phyloP scores from a whole-genome alignment of 2,888 invertebrate species.

The Colostygia pectinataria region DNA sequence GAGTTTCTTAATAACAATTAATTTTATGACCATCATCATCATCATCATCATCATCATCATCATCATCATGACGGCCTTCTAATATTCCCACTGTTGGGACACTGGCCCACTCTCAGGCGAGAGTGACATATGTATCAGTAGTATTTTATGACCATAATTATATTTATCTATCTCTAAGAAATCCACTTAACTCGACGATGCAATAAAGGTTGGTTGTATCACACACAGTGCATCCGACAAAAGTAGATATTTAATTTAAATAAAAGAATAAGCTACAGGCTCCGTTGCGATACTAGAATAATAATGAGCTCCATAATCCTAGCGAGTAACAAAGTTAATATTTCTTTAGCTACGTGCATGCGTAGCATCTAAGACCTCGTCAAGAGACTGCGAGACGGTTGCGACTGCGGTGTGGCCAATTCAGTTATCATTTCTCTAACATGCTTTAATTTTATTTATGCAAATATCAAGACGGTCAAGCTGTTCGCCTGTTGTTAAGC shows the following conservation, averaged over 20 bases:
- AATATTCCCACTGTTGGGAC: too few species aligned
- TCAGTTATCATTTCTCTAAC: too few species aligned
- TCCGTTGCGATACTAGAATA: conserved; percentile 50
- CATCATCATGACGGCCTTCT: too few species aligned
- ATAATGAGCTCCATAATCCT: conserved; percentile 57
- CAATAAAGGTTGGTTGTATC: background rate
- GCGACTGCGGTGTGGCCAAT: background rate
- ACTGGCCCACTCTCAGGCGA: too few species aligned
- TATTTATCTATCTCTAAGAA: background rate
- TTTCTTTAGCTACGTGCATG: conserved; percentile 41
- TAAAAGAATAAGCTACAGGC: conserved; percentile 30
- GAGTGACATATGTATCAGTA: too few species aligned
- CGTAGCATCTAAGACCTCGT: conserved; percentile 5
- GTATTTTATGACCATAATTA: background rate
- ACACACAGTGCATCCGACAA: conserved; percentile 8
- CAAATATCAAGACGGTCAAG: too few species aligned
- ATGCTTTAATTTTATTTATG: too few species aligned
- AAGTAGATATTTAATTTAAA: conserved; percentile 32
- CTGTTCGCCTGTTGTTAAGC: too few species aligned
- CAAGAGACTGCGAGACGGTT: background rate
- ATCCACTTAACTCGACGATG: conserved; percentile 5
- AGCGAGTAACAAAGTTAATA: conserved; percentile 70
- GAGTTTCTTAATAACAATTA: too few species aligned
- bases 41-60: too few species aligned
- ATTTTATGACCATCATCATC: too few species aligned